Evolutionary conservation across 1,140 invertebrate genomes (phyloP), one percentile per base, ranked within the genome.

Genomic region (Drosophila navojoa): DNA sequence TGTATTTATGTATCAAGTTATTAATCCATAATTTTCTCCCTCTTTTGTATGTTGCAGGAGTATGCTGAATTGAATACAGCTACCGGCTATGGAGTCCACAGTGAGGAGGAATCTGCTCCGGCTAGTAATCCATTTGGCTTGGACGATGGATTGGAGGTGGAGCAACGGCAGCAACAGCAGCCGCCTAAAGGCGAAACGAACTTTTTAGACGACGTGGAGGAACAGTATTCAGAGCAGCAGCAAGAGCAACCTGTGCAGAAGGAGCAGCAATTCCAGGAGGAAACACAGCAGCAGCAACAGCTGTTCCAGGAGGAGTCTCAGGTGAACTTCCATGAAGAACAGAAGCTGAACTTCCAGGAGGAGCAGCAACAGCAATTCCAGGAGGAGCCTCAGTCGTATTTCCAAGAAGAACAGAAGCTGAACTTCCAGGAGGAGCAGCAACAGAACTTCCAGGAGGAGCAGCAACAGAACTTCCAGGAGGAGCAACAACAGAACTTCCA

Each of bases 31-130:
- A 55, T 75, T 55, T 45, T 3, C 49, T 49, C 52, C 57, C 29
- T 29, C 10, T n/a, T 29, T 22, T 32, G 32, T 32, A 35, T 49
- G 13, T 76, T 58, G 47, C 64, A 86, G 82, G 82, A 87, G 70
- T 64, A 81, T 52, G 79, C 82, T 86, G 82, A 71, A 55, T 62
- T 77, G 16, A 71, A 76, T 70, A 52, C 79, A 86, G 82, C 66
- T 73, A 57, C 69, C 67, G 75, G 45, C 49, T 55, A 63, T 63
- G 63, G 44, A 50, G 64, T 76, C 63, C 70, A 69, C 52, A 47
- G 52, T 11, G 29, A 67, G 9, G 50, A 61, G 11, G 42, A 52
- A 19, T 25, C 47, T 22, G 16, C 49, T 9, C 44, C 44, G 6
- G 62, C 60, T 45, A 68, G 72, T 40, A 87, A 86, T 81, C 82